Evolutionary conservation across 2,888 invertebrate genomes (phyloP).

Genomic region (Thera britannica): DNA sequence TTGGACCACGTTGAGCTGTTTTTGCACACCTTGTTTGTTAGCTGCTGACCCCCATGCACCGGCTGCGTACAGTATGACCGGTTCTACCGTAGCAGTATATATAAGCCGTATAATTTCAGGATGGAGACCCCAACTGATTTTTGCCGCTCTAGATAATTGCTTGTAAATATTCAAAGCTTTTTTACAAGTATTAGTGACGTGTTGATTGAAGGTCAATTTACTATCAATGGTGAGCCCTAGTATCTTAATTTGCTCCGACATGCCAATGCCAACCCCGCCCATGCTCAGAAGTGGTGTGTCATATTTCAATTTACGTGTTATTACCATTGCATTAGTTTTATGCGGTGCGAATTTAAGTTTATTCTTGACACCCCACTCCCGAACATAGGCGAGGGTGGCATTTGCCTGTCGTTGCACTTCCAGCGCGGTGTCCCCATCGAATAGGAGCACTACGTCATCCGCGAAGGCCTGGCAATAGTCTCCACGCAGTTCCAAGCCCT

Average conservation of each 20-base stretch:
- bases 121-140: slow-evolving; percentile 27
- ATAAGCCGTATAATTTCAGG: slow-evolving; percentile 29
- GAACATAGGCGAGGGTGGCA: no score
- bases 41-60: slow-evolving; percentile 4
- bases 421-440: no score
- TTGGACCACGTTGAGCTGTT: not conserved
- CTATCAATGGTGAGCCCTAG: slow-evolving; percentile 13
- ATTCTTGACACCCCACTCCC: no score
- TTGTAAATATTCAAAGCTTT: slow-evolving; percentile 7
- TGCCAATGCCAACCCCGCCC: no score
- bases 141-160: slow-evolving; percentile 13
- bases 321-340: not conserved
- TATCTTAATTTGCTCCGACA: no score
- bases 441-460: no score
- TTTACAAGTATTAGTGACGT: not conserved
- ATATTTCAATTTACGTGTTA: not conserved
- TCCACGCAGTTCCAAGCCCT: no score
- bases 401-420: no score
- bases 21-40: not conserved
- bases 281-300: not conserved
- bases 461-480: no score
- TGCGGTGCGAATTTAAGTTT: not conserved
- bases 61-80: not conserved
- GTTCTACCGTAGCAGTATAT: slow-evolving; percentile 3
- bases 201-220: slow-evolving; percentile 13